Base-by-base conservation (phyloP, 2,888 invertebrate species). In the Rugalucina vietnamica region DNA sequence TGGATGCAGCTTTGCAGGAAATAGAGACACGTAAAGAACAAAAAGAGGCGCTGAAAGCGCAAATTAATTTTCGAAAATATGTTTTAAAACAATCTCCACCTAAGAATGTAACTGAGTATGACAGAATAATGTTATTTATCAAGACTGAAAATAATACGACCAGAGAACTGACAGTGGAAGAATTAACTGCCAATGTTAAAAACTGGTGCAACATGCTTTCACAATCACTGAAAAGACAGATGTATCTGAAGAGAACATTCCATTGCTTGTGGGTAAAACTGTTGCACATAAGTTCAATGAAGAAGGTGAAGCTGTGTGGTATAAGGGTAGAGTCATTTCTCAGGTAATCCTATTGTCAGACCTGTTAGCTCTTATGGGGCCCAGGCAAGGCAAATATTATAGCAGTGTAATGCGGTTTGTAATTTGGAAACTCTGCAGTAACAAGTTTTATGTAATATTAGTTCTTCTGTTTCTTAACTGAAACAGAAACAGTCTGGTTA, bases 1-100 rank as follows among this genome's bases (percentile, higher is more conserved):
- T 87, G 18, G 84, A 80, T 70, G 21, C 36, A 34, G 37, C 70
- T 60, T 39, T 88, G 36, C 36, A 49, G 27, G 8, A 71, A 8
- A 50, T 50, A 21, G 79, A 78, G 54, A 71, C 83, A 29, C 75
- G 81, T 43, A 87, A 81, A 43, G 81, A 81, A 34, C 80, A 86
- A 49, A 37, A 78, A 24, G 50, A 34, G 70, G 73, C 69, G 10
- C 36, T 78, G 27, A 77, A 80, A 82, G 69, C 82, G 43, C 82
- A 83, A 49, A 73, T 82, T 24, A 71, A 69, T 3, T 82, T 85
- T 29, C 18, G 85, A 24, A 85, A 78, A 49, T 29, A 70, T 0
- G 75, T 85, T 24, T 69, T 83, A 21, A 54, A 75, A 32, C 77
- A 80, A 39, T 79, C 71, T 49, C 71, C 78, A 49, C 36, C 49